Conservation (phyloP, 2,888 invertebrate genomes). For the Masnerella sp. region DNA sequence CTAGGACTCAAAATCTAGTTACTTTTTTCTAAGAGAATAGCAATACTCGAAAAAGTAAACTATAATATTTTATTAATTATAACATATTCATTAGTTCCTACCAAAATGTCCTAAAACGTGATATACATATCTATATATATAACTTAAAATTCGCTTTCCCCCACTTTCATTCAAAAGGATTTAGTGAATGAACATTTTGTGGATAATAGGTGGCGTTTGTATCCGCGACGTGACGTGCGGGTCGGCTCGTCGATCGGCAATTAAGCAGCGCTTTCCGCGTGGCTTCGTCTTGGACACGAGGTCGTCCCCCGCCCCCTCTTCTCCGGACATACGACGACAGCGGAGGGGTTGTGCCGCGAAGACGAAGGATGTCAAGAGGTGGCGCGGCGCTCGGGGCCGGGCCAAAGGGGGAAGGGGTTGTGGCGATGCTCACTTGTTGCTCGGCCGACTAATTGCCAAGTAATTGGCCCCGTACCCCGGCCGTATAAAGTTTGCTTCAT, state of each 20-base stretch:
- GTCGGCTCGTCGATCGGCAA: conserved; percentile 28
- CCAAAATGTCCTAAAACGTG: no score
- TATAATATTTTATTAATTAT: no score
- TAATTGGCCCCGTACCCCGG: conserved; percentile 75
- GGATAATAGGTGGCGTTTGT: conserved; percentile 23
- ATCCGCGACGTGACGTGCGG: conserved; percentile 22
- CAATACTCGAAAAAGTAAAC: no score
- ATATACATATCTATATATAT: no score
- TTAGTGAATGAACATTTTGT: conserved; percentile 11
- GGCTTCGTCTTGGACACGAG: conserved; percentile 60
- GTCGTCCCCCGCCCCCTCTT: no score
- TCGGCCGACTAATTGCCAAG: conserved; percentile 77
- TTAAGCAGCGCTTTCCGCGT: conserved; percentile 45
- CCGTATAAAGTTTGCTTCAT: conserved; percentile 77
- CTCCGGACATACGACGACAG: no score
- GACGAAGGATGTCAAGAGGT: conserved; percentile 63
- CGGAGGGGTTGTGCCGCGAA: conserved; percentile 55
- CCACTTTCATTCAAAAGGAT: not conserved
- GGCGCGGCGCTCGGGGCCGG: no score
- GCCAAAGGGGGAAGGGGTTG: conserved; percentile 67
- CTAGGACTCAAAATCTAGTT: no score
- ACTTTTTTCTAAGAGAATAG: no score
- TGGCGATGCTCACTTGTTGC: conserved; percentile 76
- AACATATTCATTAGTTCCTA: no score
- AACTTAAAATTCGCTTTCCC: not conserved